Base-by-base conservation (phyloP, 2,113 vertebrate species). In the Prietella phreatophila region DNA sequence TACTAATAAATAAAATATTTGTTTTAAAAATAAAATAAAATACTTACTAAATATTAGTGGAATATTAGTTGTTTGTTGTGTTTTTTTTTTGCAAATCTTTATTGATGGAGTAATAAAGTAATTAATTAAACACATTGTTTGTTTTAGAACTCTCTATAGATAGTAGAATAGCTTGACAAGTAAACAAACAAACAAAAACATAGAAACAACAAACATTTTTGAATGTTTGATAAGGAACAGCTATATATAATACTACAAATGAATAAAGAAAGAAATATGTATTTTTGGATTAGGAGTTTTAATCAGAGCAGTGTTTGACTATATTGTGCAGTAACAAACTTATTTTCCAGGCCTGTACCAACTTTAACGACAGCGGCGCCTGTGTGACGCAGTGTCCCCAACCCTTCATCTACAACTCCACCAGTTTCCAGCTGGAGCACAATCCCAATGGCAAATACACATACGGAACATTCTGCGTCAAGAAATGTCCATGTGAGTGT, bases 381-480 rank as follows among this genome's bases (percentile, higher is more conserved):
- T 99, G 98, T 53, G 97, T 99, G 88, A 99, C 97, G 0, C 98
- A 99, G 89, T 99, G 98, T 86, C 98, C 98, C 17, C 97, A 98
- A 92, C 98, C 98, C 1, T 98, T 98, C 4, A 97, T 99, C 17
- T 99, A 99, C 95, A 99, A 99, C 91, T 97, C 97, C 53, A 98
- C 97, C 0, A 97, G 97, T 27, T 99, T 99, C 88, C 98, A 99
- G 71, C 85, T 99, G 88, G 98, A 99, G 88, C 97, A 97, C 90
- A 99, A 99, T 78, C 97, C 97, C 90, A 96, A 96, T 15, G 97
- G 97, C 89, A 99, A 99, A 93, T 99, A 99, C 93, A 99, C 98
- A 8, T 99, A 99, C 6, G 98, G 98, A 89, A 97, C 97, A 9
- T 99, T 99, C 89, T 99, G 98, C 25, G 98, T 99, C 91, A 99